Evolutionary conservation across 2,113 vertebrate species (phyloP), one percentile per base, ranked within the genome.

Genomic region (Sorex fumeus): DNA sequence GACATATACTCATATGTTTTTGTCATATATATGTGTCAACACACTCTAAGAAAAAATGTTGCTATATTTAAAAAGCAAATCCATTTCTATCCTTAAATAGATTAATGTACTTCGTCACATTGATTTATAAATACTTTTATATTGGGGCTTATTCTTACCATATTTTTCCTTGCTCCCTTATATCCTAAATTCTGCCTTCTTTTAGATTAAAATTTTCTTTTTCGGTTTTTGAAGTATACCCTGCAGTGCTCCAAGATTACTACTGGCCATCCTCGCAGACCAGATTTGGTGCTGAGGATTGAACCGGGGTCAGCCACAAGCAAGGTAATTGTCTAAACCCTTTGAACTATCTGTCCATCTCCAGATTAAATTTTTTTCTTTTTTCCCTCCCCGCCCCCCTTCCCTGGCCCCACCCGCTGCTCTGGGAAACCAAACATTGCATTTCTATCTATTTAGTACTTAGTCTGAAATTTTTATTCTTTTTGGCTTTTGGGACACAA

Each of bases 71-170:
- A 40, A 40, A 40, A 40, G 40, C 7, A 40, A 40, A 40, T 40
- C 87, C 0, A 89, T 36, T 53, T 92, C 30, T 79, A 3, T 62
- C 66, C 66, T 67, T 83, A 91, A 66, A 64, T 23, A 75, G 23
- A 66, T 40, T 64, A 36, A 62, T 57, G 53, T 71, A 78, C 32
- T 69, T 32, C 88, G 28, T 40, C 66, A 67, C 80, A 30, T 71
- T 92, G 21, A 64, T 47, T 47, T 90, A 45, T 75, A 74, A 13
- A 53, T 82, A 85, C 36, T 82, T 88, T 78, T 82, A 45, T 47
- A 64, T 32, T 60, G n/a, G 12, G 50, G 43, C n/a, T 94, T 74
- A 77, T 64, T 79, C 91, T 91, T 86, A 66, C 7, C 8, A 23
- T 30, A 32, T 62, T 81, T 77, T 72, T 6, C 72, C 40, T 85